Percentiles rank a stretch among this genome's conserved stretches.
Evolutionary conservation across 30 jellyfish, hydroid and myxozoan genomes (phyloP).

Genomic region (Sanderia malayensis): DNA sequence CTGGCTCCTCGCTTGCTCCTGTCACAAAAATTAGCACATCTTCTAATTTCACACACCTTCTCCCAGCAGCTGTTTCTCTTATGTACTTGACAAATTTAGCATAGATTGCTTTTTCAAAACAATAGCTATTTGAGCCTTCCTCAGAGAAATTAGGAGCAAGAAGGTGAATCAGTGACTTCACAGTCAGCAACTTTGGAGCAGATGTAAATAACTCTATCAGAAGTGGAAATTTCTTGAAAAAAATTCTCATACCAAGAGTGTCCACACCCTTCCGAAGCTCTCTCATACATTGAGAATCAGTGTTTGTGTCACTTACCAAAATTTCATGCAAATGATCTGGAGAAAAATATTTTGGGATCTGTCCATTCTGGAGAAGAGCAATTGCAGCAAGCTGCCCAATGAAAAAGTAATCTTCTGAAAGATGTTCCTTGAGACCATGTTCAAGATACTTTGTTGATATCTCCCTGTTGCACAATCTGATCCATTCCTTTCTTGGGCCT

Average conservation of each 20-base stretch:
- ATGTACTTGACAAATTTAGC: constrained; percentile 13
- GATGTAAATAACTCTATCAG: constrained; percentile 21
- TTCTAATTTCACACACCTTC: background rate
- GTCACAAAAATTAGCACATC: constrained; percentile 34
- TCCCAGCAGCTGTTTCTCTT: constrained; percentile 29
- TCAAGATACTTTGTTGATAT: constrained; percentile 37
- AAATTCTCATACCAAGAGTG: constrained; percentile 25
- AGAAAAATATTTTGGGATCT: constrained; percentile 14
- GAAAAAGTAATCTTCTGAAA: constrained; percentile 35
- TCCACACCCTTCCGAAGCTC: constrained; percentile 20
- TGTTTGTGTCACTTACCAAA: constrained; percentile 10
- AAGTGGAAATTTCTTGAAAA: constrained; percentile 16
- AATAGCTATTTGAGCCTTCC: constrained; percentile 17
- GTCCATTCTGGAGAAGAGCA: constrained; percentile 45
- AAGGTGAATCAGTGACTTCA: constrained; percentile 15
- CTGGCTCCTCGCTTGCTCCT: constrained; percentile 53
- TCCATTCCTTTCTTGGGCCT: constrained; percentile 58
- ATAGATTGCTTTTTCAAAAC: constrained; percentile 30
- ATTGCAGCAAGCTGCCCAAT: constrained; percentile 42
- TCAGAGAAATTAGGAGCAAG: constrained; percentile 29
- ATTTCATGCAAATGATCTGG: constrained; percentile 18
- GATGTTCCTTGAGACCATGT: constrained; percentile 23
- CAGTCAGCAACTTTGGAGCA: constrained; percentile 9
- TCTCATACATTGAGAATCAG: constrained; percentile 15
- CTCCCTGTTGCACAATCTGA: constrained; percentile 26